Evolutionary conservation across 2,888 invertebrate genomes (phyloP).

Genomic region (Polydrusus cervinus): DNA sequence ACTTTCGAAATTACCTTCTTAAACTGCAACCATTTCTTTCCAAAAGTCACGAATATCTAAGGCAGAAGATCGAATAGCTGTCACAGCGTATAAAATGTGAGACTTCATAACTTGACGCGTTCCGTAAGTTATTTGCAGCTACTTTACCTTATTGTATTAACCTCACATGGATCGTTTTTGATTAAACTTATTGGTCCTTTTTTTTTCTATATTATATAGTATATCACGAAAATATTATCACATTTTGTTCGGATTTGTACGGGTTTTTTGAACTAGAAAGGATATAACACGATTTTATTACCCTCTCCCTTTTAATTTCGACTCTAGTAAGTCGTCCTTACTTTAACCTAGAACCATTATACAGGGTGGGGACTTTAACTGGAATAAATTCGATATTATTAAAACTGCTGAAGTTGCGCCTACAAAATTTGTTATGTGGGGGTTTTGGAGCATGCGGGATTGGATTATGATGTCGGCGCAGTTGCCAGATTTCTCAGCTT

Average conservation of each 20-base stretch:
- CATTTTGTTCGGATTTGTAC: neutral
- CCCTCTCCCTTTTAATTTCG: too few species aligned
- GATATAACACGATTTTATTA: too few species aligned
- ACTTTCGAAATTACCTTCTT: slow-evolving; percentile 31
- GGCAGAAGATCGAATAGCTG: slow-evolving; percentile 41
- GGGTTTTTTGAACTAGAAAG: too few species aligned
- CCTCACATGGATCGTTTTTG: slow-evolving; percentile 8
- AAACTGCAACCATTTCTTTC: slow-evolving; percentile 36
- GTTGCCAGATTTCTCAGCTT: too few species aligned
- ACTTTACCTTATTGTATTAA: slow-evolving; percentile 40
- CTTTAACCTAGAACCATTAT: too few species aligned
- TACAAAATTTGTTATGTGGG: too few species aligned
- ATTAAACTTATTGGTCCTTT: slow-evolving; percentile 2
- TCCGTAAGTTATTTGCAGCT: slow-evolving; percentile 31
- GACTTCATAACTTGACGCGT: slow-evolving; percentile 37
- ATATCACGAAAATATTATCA: neutral
- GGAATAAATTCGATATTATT: too few species aligned
- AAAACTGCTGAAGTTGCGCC: too few species aligned
- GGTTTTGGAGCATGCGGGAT: too few species aligned
- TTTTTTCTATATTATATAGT: neutral
- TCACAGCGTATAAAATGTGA: slow-evolving; percentile 31
- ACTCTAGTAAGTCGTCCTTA: too few species aligned
- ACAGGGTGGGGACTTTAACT: too few species aligned
- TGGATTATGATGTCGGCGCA: too few species aligned
- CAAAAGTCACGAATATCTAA: slow-evolving; percentile 29